Conservation (phyloP, 2,797 vertebrate species). For the Pseudochromis fuscus region DNA sequence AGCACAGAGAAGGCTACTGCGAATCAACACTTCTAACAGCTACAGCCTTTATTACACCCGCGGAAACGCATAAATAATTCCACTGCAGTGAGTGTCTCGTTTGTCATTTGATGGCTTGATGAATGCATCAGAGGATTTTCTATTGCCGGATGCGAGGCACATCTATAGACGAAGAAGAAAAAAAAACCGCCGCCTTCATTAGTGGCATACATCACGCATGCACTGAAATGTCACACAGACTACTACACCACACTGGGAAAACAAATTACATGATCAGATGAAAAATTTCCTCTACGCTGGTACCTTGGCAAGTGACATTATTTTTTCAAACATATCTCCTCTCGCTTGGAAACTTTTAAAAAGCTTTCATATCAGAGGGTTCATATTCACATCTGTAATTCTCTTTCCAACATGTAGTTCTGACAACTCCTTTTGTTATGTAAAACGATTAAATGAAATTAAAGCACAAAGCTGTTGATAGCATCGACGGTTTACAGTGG, state of each 20-base stretch:
- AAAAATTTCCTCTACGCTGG: conserved; percentile 12
- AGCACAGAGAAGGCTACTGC: conserved; percentile 20
- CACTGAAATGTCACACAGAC: conserved; percentile 43
- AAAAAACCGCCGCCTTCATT: conserved; percentile 43
- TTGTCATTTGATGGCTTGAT: conserved; percentile 52
- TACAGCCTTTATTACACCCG: conserved; percentile 16
- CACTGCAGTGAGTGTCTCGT: conserved; percentile 15
- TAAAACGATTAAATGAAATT: conserved; percentile 67
- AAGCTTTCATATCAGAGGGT: conserved; percentile 10
- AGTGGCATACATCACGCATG: conserved; percentile 29
- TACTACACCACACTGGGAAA: not conserved
- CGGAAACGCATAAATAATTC: conserved; percentile 42
- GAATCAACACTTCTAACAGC: conserved; percentile 45
- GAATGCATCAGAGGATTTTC: conserved; percentile 46
- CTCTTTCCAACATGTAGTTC: conserved; percentile 33
- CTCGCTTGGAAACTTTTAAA: conserved; percentile 19
- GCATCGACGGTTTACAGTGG: conserved; percentile 60
- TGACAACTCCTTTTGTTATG: conserved; percentile 63
- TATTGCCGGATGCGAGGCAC: conserved; percentile 10
- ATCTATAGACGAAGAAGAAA: conserved; percentile 15
- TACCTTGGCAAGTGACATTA: conserved; percentile 12
- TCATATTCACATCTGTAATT: conserved; percentile 42
- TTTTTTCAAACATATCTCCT: not conserved
- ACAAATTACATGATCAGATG: conserved; percentile 45
- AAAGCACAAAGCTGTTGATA: conserved; percentile 59